phyloP scores from a whole-genome alignment of 2,888 invertebrate species.

The Trypoxylon attenuatum region DNA sequence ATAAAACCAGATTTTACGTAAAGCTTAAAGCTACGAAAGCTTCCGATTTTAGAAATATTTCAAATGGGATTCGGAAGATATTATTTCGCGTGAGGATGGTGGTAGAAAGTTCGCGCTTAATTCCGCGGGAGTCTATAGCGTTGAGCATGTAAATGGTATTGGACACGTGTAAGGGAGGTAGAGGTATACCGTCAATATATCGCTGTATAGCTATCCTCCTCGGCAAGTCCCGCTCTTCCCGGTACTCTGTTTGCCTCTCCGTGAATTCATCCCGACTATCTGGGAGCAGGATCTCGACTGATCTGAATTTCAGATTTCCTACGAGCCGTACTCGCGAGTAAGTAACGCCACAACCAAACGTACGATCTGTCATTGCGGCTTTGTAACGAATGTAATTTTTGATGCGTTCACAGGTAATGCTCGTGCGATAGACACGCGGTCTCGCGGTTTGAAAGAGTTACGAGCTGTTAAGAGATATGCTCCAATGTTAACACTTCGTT shows the following conservation, averaged over 20 bases:
- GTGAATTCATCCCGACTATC: constrained; percentile 43
- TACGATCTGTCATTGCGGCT: not conserved
- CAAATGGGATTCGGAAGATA: no score
- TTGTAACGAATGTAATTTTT: not conserved
- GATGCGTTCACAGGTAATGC: no score
- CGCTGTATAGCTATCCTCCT: constrained; percentile 5
- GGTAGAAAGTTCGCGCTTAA: no score
- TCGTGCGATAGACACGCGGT: no score
- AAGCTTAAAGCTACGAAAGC: no score
- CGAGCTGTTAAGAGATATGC: no score
- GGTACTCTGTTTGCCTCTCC: constrained; percentile 42
- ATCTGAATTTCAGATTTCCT: constrained; percentile 50
- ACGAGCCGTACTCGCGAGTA: constrained; percentile 4
- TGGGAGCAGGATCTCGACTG: constrained; percentile 33
- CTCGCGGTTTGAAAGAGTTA: no score
- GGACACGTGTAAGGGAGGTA: constrained; percentile 22
- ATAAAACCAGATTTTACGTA: no score
- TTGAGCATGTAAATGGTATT: constrained; percentile 27
- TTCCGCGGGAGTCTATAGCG: constrained; percentile 5
- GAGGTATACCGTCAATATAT: constrained; percentile 19
- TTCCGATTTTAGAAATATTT: no score
- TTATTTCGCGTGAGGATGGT: no score
- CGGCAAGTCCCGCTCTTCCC: not conserved
- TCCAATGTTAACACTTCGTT: no score
- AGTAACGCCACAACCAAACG: constrained; percentile 26